Evolutionary conservation across 2,888 invertebrate species (phyloP).

Genomic region (Galerucella calmariensis): DNA sequence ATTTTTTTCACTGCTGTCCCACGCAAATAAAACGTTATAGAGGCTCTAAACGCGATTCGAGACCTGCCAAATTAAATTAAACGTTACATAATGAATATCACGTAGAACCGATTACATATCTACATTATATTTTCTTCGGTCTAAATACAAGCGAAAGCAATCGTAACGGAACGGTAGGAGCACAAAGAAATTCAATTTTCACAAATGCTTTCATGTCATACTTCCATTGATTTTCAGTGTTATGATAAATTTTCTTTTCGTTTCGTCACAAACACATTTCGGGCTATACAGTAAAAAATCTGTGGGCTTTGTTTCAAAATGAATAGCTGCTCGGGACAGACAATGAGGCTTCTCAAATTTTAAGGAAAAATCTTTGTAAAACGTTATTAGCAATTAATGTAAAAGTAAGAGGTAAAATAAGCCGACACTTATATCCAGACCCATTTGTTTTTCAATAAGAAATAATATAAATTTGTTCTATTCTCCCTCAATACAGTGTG

Average conservation of each 20-base stretch:
- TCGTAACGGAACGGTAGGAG: neutral
- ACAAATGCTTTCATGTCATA: neutral
- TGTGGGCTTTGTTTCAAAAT: neutral
- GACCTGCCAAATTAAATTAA: neutral
- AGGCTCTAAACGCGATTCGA: neutral
- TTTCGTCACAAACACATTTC: neutral
- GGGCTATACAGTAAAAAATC: neutral
- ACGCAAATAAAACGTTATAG: neutral
- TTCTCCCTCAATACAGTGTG: no score
- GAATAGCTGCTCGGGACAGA: neutral
- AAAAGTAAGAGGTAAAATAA: neutral
- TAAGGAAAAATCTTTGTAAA: neutral
- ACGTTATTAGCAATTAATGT: neutral
- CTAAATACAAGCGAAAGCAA: neutral
- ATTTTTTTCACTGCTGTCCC: neutral
- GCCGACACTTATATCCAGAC: no score
- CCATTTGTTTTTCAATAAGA: no score
- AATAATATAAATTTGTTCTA: no score
- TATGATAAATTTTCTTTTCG: neutral
- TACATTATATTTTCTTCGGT: neutral
- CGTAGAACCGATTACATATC: neutral
- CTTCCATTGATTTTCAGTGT: conserved; percentile 1
- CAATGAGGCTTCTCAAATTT: neutral
- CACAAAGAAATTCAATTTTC: conserved; percentile 10
- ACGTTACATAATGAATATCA: neutral